Conservation (phyloP, 2,888 invertebrate genomes). For the Callimorpha dominula region DNA sequence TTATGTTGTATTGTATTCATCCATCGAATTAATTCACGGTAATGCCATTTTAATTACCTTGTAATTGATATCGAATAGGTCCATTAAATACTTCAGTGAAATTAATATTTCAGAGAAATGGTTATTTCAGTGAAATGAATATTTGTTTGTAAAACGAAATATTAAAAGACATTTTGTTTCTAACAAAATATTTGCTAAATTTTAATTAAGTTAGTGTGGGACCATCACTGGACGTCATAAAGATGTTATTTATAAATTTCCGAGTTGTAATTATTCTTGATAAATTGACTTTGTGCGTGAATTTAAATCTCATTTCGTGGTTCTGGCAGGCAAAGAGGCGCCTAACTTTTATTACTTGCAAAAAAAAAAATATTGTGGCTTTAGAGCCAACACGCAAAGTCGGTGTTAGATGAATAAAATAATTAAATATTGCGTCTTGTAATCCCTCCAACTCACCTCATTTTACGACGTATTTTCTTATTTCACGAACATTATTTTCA, state of each 20-base stretch:
- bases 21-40: too few species aligned
- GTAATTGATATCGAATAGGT: too few species aligned
- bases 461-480: too few species aligned
- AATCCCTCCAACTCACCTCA: too few species aligned
- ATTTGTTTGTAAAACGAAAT: background rate
- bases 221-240: background rate
- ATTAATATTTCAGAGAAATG: too few species aligned
- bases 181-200: background rate
- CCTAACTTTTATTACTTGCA: constrained; percentile 26
- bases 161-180: background rate
- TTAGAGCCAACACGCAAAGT: background rate
- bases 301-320: constrained; percentile 13
- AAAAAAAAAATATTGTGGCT: constrained; percentile 21
- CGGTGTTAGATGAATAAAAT: background rate
- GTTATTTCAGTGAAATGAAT: background rate
- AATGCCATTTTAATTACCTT: too few species aligned
- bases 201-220: background rate
- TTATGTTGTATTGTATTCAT: too few species aligned
- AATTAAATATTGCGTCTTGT: background rate
- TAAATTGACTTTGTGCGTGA: constrained; percentile 16
- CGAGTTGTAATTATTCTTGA: constrained; percentile 6
- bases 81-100: too few species aligned
- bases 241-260: background rate
- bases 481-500: too few species aligned
- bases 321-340: background rate